Evolutionary conservation across 2,113 vertebrate genomes (phyloP), one percentile per base, ranked within the genome.

Genomic region (Pangasianodon gigas): DNA sequence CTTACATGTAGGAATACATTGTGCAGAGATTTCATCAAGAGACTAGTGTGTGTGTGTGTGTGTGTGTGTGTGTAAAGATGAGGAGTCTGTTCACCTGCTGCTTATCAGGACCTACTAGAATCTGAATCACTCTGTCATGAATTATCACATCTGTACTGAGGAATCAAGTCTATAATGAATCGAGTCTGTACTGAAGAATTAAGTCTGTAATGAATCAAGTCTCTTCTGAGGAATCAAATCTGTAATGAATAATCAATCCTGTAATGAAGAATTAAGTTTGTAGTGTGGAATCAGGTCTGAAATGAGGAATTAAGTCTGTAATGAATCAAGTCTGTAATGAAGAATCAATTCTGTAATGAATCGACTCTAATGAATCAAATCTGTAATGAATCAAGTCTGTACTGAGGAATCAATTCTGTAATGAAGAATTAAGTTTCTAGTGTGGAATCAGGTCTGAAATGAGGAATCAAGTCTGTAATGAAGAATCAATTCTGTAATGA

Each of bases 11-110:
- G 48, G 48, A 52, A 26, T n/a, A 52, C 26, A 52, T 81, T 81
- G 79, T 52, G 77, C 77, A 51, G 24, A n/a, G 46, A 80, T 80
- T 80, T 80, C 77, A 80, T 46, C 46, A 51, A 80, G 24, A 29
- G 46, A 29, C 46, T 80, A 29, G 1, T 26, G 0, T 29, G 10
- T 48, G 6, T 51, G 18, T 29, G 24, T 79, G 46, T 80, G 26
- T 80, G 46, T 80, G 77, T 80, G 6, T 60, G 32, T 56, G 52
- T 83, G 54, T 46, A 41, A 41, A 54, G 29, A n/a, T 1, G 46
- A 32, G n/a, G 26, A 54, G n/a, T n/a, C n/a, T 19, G 26, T 58
- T 84, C 14, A 41, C 56, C 4, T 41, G n/a, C 32, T 58, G 19
- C 37, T 24, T 19, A 82, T 32, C 2, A 18, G 11, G 80, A 82